Base-by-base conservation (phyloP, 2,888 invertebrate genomes). In the Aleiodes testaceus region DNA sequence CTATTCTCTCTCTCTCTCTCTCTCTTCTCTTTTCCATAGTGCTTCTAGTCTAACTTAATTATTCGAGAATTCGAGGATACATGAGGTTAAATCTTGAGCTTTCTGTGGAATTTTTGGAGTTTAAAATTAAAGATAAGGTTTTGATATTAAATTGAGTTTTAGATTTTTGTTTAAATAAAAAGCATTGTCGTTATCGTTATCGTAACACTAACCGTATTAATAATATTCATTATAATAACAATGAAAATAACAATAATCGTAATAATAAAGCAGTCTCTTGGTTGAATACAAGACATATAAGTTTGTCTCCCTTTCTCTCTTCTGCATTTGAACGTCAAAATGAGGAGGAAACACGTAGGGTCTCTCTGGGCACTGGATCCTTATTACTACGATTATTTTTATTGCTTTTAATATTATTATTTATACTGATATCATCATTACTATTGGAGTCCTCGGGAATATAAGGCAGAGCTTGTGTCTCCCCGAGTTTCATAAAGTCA, bases 21-120 rank as follows among this genome's bases (percentile, higher is more conserved):
- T 77, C 76, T 78, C 76, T 79, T 78, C 75, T 75, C 79, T 74
- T 75, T 75, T 78, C 75, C 78, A 66, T 63, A 30, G n/a, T 26
- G 63, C 59, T 61, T 64, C 67, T 68, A 63, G 81, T 84, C 86
- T 87, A 87, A 87, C 87, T 87, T 87, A 85, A 87, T 86, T 87
- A 87, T 87, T 87, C 85, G 85, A 86, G 86, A 87, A 86, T 86
- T 85, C 86, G 84, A 77, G 86, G 84, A 85, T 85, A 85, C 86
- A 83, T 77, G 52, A 42, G 74, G 20, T 26, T 71, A 69, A 55
- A 55, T 14, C 30, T 55, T 11, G 14, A 55, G n/a, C 50, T 50
- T n/a, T 50, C 50, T 20, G 5, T 12, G 12, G n/a, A 45, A 14
- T 45, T 45, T 45, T 14, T 9, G 44, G 9, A n/a, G n/a, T n/a